Evolutionary conservation across 2,113 vertebrate species (phyloP).

Genomic region (Entomyzon cyanotis): DNA sequence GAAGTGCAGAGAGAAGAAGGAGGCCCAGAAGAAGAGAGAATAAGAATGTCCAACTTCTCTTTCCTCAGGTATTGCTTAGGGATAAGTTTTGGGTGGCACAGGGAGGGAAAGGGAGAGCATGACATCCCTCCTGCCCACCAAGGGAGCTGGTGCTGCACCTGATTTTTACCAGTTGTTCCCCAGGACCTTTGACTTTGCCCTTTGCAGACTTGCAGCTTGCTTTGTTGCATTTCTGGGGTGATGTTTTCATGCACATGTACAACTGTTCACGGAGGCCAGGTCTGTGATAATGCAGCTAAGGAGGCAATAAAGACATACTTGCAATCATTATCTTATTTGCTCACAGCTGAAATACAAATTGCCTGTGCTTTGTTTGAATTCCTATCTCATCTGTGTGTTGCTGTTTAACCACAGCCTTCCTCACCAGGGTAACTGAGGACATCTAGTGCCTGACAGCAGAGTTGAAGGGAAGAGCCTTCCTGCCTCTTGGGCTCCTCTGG

Average conservation of each 20-base stretch:
- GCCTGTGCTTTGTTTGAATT: not conserved
- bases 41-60: not conserved
- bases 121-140: rapidly evolving
- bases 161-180: not conserved
- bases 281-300: not conserved
- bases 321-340: not conserved
- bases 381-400: not conserved
- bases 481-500: not conserved
- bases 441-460: constrained; percentile 33
- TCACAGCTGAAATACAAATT: not conserved
- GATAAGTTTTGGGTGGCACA: not conserved
- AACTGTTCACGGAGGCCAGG: not conserved
- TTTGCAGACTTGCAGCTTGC: not conserved
- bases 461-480: not conserved
- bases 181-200: not conserved
- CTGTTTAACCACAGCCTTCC: not conserved
- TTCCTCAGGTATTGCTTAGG: not conserved
- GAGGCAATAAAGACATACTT: not conserved
- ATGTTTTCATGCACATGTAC: rapidly evolving
- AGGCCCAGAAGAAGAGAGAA: not conserved
- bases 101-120: not conserved
- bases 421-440: constrained; percentile 34
- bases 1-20: not conserved
- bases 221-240: rapidly evolving
- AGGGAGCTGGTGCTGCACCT: not conserved